Evolutionary conservation across 2,797 vertebrate genomes (phyloP).

Genomic region (Sternarchorhynchus goeldii): DNA sequence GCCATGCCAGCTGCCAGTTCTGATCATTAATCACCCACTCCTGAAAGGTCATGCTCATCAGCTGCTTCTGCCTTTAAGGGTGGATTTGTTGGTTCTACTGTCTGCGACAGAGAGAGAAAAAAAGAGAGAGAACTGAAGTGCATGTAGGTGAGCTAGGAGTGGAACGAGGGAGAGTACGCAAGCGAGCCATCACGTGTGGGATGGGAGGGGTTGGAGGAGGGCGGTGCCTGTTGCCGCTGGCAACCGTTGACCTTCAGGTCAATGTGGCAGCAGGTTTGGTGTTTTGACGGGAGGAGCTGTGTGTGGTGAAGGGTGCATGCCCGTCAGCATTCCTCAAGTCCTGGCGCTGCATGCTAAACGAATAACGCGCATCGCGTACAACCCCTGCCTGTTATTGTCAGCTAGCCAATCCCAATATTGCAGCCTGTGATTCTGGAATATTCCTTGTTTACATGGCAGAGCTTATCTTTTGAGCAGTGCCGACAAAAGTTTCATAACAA

Average conservation of each 20-base stretch:
- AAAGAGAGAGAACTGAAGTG: not conserved
- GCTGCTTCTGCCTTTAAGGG: slow-evolving; percentile 17
- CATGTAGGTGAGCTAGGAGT: no score
- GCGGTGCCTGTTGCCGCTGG: slow-evolving; percentile 61
- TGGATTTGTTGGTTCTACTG: not conserved
- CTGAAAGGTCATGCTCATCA: slow-evolving; percentile 58
- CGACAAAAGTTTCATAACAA: slow-evolving; percentile 68
- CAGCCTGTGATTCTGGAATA: slow-evolving; percentile 61
- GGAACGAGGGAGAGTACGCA: not conserved
- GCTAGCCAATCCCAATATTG: slow-evolving; percentile 64
- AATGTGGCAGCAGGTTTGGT: slow-evolving; percentile 74
- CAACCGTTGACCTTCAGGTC: slow-evolving; percentile 72
- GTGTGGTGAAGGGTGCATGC: slow-evolving; percentile 67
- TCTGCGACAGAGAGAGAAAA: slow-evolving; percentile 30
- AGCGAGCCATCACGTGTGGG: not conserved
- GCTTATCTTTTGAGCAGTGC: slow-evolving; percentile 52
- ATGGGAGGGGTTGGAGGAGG: slow-evolving; percentile 16
- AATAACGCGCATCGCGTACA: slow-evolving; percentile 65
- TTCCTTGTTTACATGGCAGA: slow-evolving; percentile 63
- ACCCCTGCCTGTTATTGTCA: slow-evolving; percentile 68
- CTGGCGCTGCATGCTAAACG: slow-evolving; percentile 71
- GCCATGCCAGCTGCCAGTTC: slow-evolving; percentile 38
- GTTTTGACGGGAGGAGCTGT: slow-evolving; percentile 75
- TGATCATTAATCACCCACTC: slow-evolving; percentile 50
- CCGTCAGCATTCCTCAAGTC: slow-evolving; percentile 62